Conservation (phyloP, 2,888 invertebrate species). For the Dastarcus helophoroides region DNA sequence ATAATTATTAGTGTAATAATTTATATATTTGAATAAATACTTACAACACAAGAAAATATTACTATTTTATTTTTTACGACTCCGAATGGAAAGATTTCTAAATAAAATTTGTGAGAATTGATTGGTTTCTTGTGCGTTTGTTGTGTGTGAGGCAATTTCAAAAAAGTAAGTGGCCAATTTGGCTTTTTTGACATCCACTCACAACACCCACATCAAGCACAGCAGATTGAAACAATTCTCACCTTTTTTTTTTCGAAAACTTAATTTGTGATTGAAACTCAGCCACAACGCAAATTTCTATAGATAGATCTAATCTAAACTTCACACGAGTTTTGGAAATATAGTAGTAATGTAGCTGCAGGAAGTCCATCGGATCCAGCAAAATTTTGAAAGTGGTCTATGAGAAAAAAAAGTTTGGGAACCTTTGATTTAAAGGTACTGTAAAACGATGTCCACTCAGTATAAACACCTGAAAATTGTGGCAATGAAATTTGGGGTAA, state of each 20-base stretch:
- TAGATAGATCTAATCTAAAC: slow-evolving; percentile 5
- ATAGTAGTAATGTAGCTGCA: slow-evolving; percentile 6
- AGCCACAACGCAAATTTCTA: slow-evolving; percentile 5
- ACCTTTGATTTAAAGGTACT: background rate
- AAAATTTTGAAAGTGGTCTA: slow-evolving; percentile 3
- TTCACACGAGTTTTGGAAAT: slow-evolving; percentile 3
- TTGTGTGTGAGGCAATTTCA: too few relatives aligned
- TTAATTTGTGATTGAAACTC: slow-evolving; percentile 6
- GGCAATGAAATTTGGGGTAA: too few relatives aligned
- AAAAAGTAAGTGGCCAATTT: slow-evolving; percentile 4
- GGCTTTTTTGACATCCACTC: slow-evolving; percentile 7
- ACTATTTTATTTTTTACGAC: background rate
- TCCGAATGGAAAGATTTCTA: slow-evolving; percentile 3
- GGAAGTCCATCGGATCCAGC: slow-evolving; percentile 6
- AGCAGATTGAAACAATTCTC: slow-evolving; percentile 5
- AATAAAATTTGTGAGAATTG: slow-evolving; percentile 4
- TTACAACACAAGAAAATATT: too few relatives aligned
- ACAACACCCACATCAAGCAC: slow-evolving; percentile 5
- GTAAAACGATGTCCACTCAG: too few relatives aligned
- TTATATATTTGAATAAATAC: too few relatives aligned
- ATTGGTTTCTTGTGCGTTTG: too few relatives aligned
- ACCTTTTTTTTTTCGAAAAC: slow-evolving; percentile 5
- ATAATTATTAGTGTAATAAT: too few relatives aligned
- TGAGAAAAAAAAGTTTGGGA: slow-evolving; percentile 1
- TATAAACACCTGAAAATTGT: too few relatives aligned